Base-by-base conservation (phyloP, 1,140 invertebrate genomes). In the Diabrotica virgifera region DNA sequence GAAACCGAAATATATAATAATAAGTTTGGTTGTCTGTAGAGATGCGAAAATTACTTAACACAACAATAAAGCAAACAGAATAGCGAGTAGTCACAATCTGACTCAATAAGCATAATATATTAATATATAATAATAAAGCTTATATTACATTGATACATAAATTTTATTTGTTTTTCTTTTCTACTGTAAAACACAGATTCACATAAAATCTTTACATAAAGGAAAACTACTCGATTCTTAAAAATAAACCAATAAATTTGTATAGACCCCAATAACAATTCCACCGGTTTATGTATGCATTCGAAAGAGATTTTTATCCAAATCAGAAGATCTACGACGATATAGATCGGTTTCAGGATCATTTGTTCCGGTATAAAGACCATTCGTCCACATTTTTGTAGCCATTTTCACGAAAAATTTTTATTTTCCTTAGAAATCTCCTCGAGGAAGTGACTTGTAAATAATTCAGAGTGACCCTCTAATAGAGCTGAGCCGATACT, bases 391-490 rank as follows among this genome's bases (percentile, higher is more conserved):
- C 64, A 64, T 68, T 66, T 72, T 72, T 62, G 63, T 24, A 52
- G 51, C 60, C 65, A 72, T 75, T 75, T 72, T 64, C 67, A 75
- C 74, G 64, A 63, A 68, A 72, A 76, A 72, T 67, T 68, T 46
- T 46, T 59, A 61, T 71, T 75, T 75, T 72, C 64, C 67, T 74
- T 74, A 63, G 61, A 68, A 72, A 71, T 67, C 67, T 55, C 58
- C 65, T 61, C 67, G 52, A 57, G 74, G 73, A 76, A 73, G 69
- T 67, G 70, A 70, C 73, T 75, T 75, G 73, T 76, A 76, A 76
- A 76, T 76, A 76, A 76, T 75, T 76, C 74, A 76, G 68, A 75
- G 63, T 72, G 69, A 72, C 74, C 74, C 71, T 68, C 70, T 71
- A 68, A 71, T 71, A 71, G 70, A 62, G 70, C 64, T 66, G 54